Percentiles rank a stretch among this genome's conserved stretches.
Conservation (phyloP, 2,888 invertebrate genomes). For the Bursaphelenchus okinawaensis region DNA sequence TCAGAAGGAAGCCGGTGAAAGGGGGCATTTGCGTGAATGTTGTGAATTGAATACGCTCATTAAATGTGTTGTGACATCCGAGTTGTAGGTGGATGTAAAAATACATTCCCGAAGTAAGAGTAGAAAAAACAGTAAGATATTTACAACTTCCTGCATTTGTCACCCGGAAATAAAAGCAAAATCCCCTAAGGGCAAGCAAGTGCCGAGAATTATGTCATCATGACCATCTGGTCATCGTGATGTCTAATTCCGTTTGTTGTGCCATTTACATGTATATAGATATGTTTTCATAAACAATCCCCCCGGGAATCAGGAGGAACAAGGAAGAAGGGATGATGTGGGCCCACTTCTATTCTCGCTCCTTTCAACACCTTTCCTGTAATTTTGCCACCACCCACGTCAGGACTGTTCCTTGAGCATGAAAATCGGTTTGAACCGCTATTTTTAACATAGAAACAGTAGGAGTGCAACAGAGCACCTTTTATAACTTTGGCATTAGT, state of each 20-base stretch:
- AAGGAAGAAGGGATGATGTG: not conserved
- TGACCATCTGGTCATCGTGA: not conserved
- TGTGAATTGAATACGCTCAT: not conserved
- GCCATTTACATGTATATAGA: not conserved
- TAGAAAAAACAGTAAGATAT: not conserved
- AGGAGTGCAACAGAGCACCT: too few species aligned
- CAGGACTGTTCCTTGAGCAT: too few species aligned
- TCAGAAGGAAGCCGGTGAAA: not conserved
- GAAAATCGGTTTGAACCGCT: too few species aligned
- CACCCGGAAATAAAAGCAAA: not conserved
- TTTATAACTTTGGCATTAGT: too few species aligned
- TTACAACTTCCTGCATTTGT: not conserved
- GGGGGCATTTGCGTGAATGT: not conserved
- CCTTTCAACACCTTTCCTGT: not conserved
- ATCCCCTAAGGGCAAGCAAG: not conserved
- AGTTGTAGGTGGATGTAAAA: not conserved
- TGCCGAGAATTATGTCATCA: not conserved
- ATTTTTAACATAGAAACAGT: too few species aligned
- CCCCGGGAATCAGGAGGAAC: not conserved
- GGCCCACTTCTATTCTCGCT: not conserved
- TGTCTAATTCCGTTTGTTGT: too few species aligned
- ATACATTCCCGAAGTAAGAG: not conserved
- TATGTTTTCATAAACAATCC: not conserved
- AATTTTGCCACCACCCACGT: not conserved
- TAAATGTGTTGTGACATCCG: not conserved